phyloP scores from a whole-genome alignment of 53 echinoderm and acorn worm genomes.

The Mesocentrotus franciscanus region DNA sequence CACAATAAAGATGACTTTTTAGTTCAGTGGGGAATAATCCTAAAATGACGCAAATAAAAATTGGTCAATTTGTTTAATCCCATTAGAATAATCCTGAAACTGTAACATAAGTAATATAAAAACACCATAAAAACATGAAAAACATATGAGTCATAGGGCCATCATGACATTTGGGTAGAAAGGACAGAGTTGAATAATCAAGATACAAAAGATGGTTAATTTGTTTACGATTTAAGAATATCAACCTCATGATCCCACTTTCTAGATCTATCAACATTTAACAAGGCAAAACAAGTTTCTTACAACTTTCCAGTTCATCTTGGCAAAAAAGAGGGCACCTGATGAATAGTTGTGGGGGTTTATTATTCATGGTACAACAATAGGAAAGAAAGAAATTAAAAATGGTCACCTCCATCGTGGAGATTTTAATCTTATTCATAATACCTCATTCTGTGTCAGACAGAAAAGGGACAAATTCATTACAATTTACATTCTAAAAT shows the following conservation, averaged over 20 bases:
- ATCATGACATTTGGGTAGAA: background rate
- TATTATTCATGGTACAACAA: too few species aligned
- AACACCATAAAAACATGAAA: background rate
- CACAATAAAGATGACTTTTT: background rate
- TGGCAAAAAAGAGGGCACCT: background rate
- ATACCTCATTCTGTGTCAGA: background rate
- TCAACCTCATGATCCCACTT: background rate
- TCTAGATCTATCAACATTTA: background rate
- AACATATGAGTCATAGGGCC: background rate
- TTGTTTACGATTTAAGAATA: background rate
- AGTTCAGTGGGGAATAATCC: background rate
- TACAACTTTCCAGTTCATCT: background rate
- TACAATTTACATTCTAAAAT: too few species aligned
- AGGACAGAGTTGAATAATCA: background rate
- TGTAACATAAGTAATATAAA: background rate
- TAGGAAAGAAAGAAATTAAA: too few species aligned
- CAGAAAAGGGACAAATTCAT: background rate
- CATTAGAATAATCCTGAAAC: background rate
- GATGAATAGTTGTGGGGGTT: too few species aligned
- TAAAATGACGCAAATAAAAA: background rate
- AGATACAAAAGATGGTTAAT: background rate
- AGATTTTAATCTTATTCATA: too few species aligned
- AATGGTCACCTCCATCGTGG: too few species aligned
- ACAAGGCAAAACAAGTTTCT: background rate
- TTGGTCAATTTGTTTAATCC: slow-evolving; percentile 17